Conservation (phyloP, 2,113 vertebrate species). For the Cervus canadensis region DNA sequence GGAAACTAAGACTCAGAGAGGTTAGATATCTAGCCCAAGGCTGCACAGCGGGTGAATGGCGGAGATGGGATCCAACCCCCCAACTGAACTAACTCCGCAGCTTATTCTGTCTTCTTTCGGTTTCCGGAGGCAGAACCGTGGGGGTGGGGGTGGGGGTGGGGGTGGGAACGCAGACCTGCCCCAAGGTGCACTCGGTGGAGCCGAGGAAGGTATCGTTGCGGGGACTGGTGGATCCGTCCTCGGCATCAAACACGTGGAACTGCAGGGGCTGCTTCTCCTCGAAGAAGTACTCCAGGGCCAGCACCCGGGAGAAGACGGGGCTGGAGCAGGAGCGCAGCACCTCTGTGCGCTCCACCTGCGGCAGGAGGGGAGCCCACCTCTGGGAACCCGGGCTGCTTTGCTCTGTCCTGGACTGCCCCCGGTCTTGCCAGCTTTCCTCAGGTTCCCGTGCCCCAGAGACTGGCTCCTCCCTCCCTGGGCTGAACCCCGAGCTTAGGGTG, state of each 20-base stretch:
- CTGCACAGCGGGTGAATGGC: background rate
- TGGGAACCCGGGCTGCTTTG: background rate
- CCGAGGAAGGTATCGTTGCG: conserved; percentile 62
- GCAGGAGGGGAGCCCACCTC: background rate
- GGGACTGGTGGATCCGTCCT: conserved; percentile 48
- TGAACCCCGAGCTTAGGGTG: background rate
- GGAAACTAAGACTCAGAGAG: background rate
- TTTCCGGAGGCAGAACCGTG: background rate
- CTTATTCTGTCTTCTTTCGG: background rate
- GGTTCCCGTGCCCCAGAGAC: fast-evolving
- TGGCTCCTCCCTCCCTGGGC: background rate
- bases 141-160: background rate
- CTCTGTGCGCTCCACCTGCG: conserved; percentile 68
- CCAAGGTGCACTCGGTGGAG: conserved; percentile 72
- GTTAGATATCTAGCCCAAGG: background rate
- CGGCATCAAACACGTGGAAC: conserved; percentile 72
- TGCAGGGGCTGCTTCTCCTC: conserved; percentile 78
- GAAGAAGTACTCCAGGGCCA: conserved; percentile 77
- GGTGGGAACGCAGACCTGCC: conserved; percentile 68
- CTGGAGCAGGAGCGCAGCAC: conserved; percentile 63
- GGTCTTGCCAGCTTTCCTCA: background rate
- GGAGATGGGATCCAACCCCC: background rate
- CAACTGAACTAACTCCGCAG: background rate
- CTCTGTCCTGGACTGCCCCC: background rate
- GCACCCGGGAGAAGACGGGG: conserved; percentile 71